phyloP scores from a whole-genome alignment of 2,888 invertebrate genomes.

The Nematopogon swammerdamellus region DNA sequence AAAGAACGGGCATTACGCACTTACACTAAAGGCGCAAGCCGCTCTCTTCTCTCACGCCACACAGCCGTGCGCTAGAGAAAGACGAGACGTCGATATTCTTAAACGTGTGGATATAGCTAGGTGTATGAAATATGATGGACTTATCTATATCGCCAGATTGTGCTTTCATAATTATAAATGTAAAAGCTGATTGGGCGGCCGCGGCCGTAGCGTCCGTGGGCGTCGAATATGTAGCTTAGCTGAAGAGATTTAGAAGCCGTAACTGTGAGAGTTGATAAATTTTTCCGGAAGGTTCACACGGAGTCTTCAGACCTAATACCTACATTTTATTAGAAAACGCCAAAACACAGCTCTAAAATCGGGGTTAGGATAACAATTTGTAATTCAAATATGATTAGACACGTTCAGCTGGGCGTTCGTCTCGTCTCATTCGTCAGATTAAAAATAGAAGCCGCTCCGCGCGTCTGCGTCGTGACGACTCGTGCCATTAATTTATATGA shows the following conservation, averaged over 20 bases:
- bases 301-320: no score
- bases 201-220: no score
- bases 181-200: not conserved
- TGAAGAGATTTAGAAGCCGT: no score
- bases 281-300: no score
- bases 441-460: conserved; percentile 46
- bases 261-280: no score
- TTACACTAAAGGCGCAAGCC: not conserved
- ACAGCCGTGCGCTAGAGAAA: not conserved
- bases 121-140: not conserved
- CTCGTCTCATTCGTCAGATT: conserved; percentile 56
- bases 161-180: not conserved
- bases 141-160: not conserved
- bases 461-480: conserved; percentile 54
- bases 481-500: conserved; percentile 57
- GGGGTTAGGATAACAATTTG: conserved; percentile 50
- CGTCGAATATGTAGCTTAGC: no score
- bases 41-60: not conserved
- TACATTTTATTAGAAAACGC: conserved; percentile 4
- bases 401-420: conserved; percentile 46
- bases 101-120: no score
- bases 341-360: conserved; percentile 3
- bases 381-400: conserved; percentile 55
- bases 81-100: no score
- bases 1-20: conserved; percentile 18